Conservation (phyloP, 2,113 vertebrate genomes). For the Cyprinodon tularosa region DNA sequence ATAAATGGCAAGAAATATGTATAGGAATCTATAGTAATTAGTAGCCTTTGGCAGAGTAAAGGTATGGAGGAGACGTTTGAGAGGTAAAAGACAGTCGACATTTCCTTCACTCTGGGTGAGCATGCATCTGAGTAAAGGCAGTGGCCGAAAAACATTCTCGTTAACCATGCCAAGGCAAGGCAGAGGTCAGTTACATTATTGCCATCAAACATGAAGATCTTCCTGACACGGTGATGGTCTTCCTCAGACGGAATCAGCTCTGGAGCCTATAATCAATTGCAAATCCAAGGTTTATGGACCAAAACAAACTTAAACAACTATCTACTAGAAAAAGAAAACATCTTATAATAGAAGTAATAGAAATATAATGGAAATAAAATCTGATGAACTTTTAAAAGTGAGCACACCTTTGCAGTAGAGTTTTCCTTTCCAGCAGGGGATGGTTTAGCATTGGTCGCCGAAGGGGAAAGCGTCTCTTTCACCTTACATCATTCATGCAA, state of each 20-base stretch:
- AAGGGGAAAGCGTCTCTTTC: conserved; percentile 61
- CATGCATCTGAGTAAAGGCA: conserved; percentile 13
- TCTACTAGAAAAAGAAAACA: conserved; percentile 21
- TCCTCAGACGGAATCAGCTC: conserved; percentile 83
- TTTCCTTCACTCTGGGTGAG: conserved; percentile 2
- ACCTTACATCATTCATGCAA: conserved; percentile 54
- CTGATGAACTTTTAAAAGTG: background rate
- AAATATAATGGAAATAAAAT: background rate
- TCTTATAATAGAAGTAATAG: background rate
- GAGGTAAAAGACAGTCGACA: conserved; percentile 5
- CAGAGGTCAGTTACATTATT: conserved; percentile 80
- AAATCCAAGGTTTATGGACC: conserved; percentile 8
- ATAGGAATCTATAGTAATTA: background rate
- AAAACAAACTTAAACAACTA: background rate
- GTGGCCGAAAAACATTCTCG: background rate
- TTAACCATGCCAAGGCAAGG: conserved; percentile 16
- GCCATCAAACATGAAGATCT: conserved; percentile 82
- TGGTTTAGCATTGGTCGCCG: conserved; percentile 52
- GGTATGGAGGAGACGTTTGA: conserved; percentile 4
- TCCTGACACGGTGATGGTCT: conserved; percentile 86
- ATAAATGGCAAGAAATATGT: background rate
- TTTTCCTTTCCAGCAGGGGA: conserved; percentile 61
- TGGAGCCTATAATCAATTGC: conserved; percentile 77
- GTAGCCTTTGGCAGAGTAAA: background rate
- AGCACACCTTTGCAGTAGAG: conserved; percentile 23